A percentile compares a stretch with the other conserved stretches of the same genome.
Evolutionary conservation across 2,113 vertebrate species (phyloP).

Genomic region (Stigmatopora argus): DNA sequence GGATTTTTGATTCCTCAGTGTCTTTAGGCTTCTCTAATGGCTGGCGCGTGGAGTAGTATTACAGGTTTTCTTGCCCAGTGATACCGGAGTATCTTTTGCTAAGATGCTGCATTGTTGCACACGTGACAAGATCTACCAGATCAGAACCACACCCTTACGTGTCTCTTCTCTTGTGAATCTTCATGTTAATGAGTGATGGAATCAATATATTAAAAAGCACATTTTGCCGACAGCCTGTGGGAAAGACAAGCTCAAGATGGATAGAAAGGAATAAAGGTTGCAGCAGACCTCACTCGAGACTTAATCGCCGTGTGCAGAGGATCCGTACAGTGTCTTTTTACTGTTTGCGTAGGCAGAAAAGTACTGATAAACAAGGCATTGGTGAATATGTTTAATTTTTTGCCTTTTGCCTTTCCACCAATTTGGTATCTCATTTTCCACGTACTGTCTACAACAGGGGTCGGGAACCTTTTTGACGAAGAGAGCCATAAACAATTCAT

Average conservation of each 20-base stretch:
- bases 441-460: neutral
- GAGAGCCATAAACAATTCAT: no score
- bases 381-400: slow-evolving; percentile 26
- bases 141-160: slow-evolving; percentile 24
- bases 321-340: slow-evolving; percentile 12
- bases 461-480: no score
- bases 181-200: slow-evolving; percentile 10
- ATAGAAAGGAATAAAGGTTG: slow-evolving; percentile 14
- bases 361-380: slow-evolving; percentile 17
- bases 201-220: slow-evolving; percentile 2
- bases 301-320: slow-evolving; percentile 11
- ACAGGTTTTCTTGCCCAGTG: slow-evolving; percentile 25
- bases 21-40: neutral
- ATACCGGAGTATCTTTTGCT: slow-evolving; percentile 27
- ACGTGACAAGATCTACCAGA: slow-evolving; percentile 24
- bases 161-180: neutral
- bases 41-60: slow-evolving; percentile 32
- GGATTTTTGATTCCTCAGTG: slow-evolving; percentile 6
- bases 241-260: slow-evolving; percentile 23
- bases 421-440: neutral
- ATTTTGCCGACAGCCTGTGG: neutral
- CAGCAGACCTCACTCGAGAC: slow-evolving; percentile 31
- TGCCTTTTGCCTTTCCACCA: slow-evolving; percentile 9
- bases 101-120: slow-evolving; percentile 31
- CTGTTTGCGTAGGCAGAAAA: slow-evolving; percentile 16